These are phyloP conservation scores for Ispidina picta DNA, from an alignment of 2,797 vertebrate genomes.

Conservation along the genomic window DNA sequence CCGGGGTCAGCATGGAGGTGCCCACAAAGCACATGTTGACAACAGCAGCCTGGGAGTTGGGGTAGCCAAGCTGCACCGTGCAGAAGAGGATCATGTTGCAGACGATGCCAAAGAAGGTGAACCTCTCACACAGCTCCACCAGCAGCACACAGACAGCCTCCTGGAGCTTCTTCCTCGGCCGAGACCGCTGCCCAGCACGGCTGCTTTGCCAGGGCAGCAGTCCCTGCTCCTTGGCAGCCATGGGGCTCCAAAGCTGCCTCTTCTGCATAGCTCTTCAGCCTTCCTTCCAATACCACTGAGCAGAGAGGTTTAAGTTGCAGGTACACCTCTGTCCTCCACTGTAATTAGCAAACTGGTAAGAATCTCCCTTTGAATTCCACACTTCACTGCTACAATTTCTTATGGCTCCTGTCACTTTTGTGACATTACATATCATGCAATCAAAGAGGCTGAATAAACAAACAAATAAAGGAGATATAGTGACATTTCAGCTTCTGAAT, in stretches of 20 bases:
- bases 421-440: slow-evolving; percentile 26
- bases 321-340: neutral
- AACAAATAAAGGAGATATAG: neutral
- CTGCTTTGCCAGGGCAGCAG: neutral
- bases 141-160: slow-evolving; percentile 87
- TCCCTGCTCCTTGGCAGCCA: neutral
- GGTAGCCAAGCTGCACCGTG: slow-evolving; percentile 86
- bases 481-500: neutral
- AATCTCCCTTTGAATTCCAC: slow-evolving; percentile 81
- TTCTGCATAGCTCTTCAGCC: slow-evolving; percentile 33
- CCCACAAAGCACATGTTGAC: slow-evolving; percentile 90
- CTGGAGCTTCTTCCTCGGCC: slow-evolving; percentile 78
- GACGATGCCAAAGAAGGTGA: slow-evolving; percentile 91
- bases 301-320: neutral
- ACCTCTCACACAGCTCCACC: slow-evolving; percentile 91
- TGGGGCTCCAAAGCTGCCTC: neutral
- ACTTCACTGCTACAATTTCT: slow-evolving; percentile 74
- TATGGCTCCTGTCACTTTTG: slow-evolving; percentile 35
- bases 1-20: slow-evolving; percentile 81
- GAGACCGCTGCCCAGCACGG: neutral
- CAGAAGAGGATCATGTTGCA: slow-evolving; percentile 96
- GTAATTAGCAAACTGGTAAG: slow-evolving; percentile 59
- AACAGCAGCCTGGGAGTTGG: slow-evolving; percentile 86
- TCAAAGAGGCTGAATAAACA: neutral
- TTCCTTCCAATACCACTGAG: neutral